phyloP scores from a whole-genome alignment of 2,888 invertebrate species.

The Neoitamus cyanurus region DNA sequence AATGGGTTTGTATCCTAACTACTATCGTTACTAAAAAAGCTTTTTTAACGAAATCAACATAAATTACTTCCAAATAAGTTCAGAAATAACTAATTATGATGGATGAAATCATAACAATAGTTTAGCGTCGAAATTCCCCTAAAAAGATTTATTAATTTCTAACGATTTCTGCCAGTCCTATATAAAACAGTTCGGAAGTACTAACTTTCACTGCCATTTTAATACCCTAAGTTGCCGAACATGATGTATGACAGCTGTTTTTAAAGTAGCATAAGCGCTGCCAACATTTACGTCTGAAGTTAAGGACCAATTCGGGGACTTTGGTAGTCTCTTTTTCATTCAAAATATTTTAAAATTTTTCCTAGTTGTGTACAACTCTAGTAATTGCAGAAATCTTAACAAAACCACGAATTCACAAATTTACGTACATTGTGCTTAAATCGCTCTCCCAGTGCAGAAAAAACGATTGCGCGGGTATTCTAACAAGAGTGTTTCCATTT shows the following conservation, averaged over 20 bases:
- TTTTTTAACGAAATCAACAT: neutral
- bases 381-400: neutral
- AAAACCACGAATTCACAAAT: neutral
- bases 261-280: neutral
- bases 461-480: neutral
- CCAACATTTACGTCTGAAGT: neutral
- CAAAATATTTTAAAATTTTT: slow-evolving; percentile 30
- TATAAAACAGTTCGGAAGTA: neutral
- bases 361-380: neutral
- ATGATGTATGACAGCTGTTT: neutral
- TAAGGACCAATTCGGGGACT: neutral
- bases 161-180: neutral
- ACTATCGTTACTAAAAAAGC: neutral
- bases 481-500: slow-evolving; percentile 3
- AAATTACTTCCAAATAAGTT: neutral
- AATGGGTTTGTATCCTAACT: neutral
- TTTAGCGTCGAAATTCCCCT: neutral
- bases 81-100: neutral
- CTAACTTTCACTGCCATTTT: neutral
- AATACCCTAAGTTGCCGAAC: neutral
- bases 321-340: slow-evolving; percentile 11
- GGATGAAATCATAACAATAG: neutral
- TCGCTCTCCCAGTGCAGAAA: neutral
- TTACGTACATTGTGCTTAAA: neutral
- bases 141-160: neutral